Evolutionary conservation across 2,113 vertebrate species (phyloP).

Genomic region (Sialia sialis): DNA sequence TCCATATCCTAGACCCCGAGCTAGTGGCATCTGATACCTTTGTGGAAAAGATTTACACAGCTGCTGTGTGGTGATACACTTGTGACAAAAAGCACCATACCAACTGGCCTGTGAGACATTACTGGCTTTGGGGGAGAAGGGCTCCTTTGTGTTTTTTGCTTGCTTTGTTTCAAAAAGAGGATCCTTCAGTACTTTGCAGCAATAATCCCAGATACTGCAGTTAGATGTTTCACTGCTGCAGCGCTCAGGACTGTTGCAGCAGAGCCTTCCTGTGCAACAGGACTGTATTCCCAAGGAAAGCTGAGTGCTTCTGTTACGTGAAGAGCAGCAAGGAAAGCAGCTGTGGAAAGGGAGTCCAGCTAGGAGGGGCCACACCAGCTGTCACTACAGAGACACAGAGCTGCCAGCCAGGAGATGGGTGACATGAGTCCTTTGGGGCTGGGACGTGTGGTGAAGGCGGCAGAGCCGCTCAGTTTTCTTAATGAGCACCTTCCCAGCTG

Average conservation of each 20-base stretch:
- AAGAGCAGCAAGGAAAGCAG: background rate
- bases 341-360: background rate
- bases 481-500: background rate
- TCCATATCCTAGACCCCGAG: background rate
- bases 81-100: background rate
- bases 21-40: background rate
- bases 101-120: background rate
- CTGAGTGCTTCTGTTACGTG: background rate
- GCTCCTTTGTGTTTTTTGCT: background rate
- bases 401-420: background rate
- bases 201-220: background rate
- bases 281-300: background rate
- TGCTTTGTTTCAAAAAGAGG: background rate
- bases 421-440: background rate
- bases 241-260: background rate
- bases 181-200: background rate
- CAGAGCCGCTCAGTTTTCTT: background rate
- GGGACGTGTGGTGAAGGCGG: fast-evolving
- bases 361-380: background rate
- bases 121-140: background rate
- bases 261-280: background rate
- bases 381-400: background rate
- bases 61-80: background rate
- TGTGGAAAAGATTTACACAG: background rate
- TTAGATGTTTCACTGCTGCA: background rate